phyloP scores from a whole-genome alignment of 2,888 invertebrate species.

The Phania funesta region DNA sequence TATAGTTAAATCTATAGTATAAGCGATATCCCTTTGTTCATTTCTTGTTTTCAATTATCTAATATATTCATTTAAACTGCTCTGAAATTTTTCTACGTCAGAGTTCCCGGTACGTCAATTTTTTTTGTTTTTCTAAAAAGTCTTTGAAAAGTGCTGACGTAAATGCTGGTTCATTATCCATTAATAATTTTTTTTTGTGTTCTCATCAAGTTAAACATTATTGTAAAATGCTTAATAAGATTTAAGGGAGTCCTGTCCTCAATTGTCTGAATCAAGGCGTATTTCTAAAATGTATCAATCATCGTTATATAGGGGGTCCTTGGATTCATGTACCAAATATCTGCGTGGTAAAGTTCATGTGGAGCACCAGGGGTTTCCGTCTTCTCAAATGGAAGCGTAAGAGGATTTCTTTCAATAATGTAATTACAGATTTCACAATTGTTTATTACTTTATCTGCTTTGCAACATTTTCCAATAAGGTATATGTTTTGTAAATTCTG shows the following conservation, averaged over 20 bases:
- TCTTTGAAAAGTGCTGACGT: neutral
- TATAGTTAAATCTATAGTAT: neutral
- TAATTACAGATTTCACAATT: neutral
- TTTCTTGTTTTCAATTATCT: neutral
- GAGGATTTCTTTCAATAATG: neutral
- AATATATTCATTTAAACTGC: neutral
- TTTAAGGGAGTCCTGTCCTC: neutral
- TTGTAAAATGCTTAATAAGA: neutral
- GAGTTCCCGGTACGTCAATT: neutral
- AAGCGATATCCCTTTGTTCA: neutral
- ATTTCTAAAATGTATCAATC: neutral
- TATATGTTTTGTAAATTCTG: neutral
- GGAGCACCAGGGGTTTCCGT: neutral
- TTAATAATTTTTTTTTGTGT: neutral
- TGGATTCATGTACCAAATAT: neutral
- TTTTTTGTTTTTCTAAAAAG: neutral
- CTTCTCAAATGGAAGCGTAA: neutral
- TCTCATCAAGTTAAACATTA: constrained; percentile 7
- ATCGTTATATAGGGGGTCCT: neutral
- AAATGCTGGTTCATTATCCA: constrained; percentile 8
- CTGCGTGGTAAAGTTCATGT: neutral
- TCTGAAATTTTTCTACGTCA: neutral
- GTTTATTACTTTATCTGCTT: neutral
- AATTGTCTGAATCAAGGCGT: neutral
- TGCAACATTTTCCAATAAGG: neutral